phyloP scores from a whole-genome alignment of 2,888 invertebrate genomes.

The Hermaeophaga mercurialis region DNA sequence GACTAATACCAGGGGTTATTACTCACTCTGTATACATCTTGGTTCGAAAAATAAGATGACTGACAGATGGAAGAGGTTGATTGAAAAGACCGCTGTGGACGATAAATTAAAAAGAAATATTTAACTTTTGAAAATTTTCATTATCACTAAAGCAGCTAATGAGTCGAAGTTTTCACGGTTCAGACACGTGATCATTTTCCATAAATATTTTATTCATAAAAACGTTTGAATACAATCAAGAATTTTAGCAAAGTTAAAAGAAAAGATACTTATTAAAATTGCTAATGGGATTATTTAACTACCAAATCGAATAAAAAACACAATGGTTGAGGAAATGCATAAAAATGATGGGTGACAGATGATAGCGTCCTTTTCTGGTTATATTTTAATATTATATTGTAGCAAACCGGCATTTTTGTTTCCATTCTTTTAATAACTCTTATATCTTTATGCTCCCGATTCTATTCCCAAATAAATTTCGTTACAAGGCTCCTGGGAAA shows the following conservation, averaged over 20 bases:
- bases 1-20: conserved; percentile 29
- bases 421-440: too few species aligned
- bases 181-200: conserved; percentile 33
- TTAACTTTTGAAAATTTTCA: too few species aligned
- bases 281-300: conserved; percentile 34
- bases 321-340: conserved; percentile 27
- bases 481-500: too few species aligned
- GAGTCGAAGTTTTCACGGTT: conserved; percentile 15
- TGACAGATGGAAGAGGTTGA: conserved; percentile 11
- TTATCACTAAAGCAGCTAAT: too few species aligned
- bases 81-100: neutral
- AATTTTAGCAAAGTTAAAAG: conserved; percentile 32
- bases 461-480: too few species aligned
- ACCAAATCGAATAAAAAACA: conserved; percentile 31
- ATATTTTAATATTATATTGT: conserved; percentile 4
- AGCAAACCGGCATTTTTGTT: too few species aligned
- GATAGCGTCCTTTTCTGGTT: neutral
- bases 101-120: too few species aligned
- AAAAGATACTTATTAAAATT: conserved; percentile 28
- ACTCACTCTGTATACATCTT: conserved; percentile 24
- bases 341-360: conserved; percentile 13
- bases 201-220: conserved; percentile 38
- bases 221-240: conserved; percentile 36
- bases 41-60: conserved; percentile 22
- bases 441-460: too few species aligned